These are phyloP conservation scores for Plecturocebus donacophilus DNA, from an alignment of 2,113 vertebrate species.

Conservation along the genomic window DNA sequence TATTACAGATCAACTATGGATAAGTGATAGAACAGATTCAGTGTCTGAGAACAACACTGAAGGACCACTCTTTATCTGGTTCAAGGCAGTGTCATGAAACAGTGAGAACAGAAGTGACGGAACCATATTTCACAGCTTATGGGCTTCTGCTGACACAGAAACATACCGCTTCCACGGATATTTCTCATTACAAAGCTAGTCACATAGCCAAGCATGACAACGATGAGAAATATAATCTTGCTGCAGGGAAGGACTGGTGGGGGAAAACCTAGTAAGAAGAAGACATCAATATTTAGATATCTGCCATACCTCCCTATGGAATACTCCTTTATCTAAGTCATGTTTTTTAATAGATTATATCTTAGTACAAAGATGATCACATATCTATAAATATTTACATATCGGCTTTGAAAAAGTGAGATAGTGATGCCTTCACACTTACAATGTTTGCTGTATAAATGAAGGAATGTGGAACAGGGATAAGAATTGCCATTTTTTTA, in stretches of 20 bases:
- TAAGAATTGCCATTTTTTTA: background rate
- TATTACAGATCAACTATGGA: background rate
- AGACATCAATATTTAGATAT: background rate
- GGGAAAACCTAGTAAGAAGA: background rate
- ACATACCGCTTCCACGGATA: background rate
- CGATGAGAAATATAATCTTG: background rate
- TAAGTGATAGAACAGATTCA: background rate
- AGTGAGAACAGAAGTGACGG: background rate
- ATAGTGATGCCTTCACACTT: background rate
- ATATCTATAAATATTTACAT: background rate
- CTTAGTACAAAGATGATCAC: background rate
- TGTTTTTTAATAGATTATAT: background rate
- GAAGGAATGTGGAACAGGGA: background rate
- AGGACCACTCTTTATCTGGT: fast-evolving
- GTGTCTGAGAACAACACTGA: background rate
- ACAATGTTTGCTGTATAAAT: background rate
- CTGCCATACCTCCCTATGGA: background rate
- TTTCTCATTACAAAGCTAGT: background rate
- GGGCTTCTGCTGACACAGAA: background rate
- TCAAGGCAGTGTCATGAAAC: background rate
- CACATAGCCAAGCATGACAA: background rate
- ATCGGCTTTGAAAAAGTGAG: background rate
- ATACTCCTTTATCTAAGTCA: background rate
- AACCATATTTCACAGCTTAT: background rate
- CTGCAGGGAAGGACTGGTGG: background rate